Conservation (phyloP, 2,113 vertebrate species). For the Chauna torquata region DNA sequence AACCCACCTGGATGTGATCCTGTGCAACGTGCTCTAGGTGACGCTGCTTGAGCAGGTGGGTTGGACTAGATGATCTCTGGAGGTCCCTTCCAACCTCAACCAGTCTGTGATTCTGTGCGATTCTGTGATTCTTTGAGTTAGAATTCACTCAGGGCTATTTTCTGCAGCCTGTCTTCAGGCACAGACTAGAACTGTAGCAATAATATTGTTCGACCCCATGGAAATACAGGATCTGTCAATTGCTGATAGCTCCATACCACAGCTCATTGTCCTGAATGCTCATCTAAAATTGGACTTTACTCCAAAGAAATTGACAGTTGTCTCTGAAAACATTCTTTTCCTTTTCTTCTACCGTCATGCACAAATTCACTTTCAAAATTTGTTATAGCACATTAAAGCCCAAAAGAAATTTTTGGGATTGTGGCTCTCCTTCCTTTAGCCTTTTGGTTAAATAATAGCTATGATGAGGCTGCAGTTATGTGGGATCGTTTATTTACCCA, state of each 20-base stretch:
- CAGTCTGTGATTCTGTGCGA: no score
- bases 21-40: no score
- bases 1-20: no score
- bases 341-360: not conserved
- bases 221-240: not conserved
- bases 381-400: not conserved
- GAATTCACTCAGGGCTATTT: not conserved
- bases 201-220: not conserved
- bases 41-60: no score
- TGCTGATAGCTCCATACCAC: not conserved
- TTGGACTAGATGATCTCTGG: no score
- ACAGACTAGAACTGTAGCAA: not conserved
- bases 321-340: not conserved
- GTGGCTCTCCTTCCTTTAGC: not conserved
- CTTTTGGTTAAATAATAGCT: not conserved
- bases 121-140: not conserved
- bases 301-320: not conserved
- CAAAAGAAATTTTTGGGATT: not conserved
- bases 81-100: no score
- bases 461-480: not conserved
- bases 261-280: not conserved
- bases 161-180: not conserved
- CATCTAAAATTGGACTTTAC: not conserved
- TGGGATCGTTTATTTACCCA: not conserved
- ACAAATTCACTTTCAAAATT: not conserved